Evolutionary conservation across 1,140 invertebrate species (phyloP).

Genomic region (Tetragnatha versicolor): DNA sequence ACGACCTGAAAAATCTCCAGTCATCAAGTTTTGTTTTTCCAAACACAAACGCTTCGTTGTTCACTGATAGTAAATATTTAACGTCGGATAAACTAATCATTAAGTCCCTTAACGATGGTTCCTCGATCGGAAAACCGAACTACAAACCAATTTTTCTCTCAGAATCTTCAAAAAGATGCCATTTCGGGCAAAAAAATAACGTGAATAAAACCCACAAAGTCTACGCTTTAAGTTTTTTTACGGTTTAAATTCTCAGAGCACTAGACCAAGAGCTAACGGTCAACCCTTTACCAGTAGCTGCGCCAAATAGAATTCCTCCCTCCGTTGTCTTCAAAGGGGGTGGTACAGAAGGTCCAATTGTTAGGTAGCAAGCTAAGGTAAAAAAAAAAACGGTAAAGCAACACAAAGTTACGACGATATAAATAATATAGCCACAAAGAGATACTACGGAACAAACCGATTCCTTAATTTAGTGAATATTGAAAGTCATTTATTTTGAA

Average conservation of each 20-base stretch:
- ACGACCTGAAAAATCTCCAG: too few relatives aligned
- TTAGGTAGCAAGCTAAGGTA: not conserved
- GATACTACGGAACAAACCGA: constrained; percentile 18
- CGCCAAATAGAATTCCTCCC: constrained; percentile 28
- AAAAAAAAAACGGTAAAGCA: not conserved
- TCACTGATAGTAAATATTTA: constrained; percentile 13
- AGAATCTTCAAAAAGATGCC: not conserved
- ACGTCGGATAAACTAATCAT: not conserved
- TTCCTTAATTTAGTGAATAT: constrained; percentile 49
- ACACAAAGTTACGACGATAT: constrained; percentile 42
- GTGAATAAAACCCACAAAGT: not conserved
- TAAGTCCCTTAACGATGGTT: not conserved
- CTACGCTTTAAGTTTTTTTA: not conserved
- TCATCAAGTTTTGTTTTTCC: too few relatives aligned
- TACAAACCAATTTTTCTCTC: not conserved
- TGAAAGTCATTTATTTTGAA: constrained; percentile 54
- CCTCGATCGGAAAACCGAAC: not conserved
- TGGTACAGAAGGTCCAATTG: not conserved
- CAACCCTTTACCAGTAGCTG: constrained; percentile 26
- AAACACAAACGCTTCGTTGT: too few relatives aligned
- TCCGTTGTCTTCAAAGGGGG: constrained; percentile 2
- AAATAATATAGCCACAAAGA: constrained; percentile 50
- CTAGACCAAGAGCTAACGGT: not conserved
- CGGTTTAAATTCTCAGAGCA: not conserved
- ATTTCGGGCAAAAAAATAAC: not conserved